Evolutionary conservation across 1,140 invertebrate genomes (phyloP), one percentile per base, ranked within the genome.

Genomic region (Eumeta japonica): DNA sequence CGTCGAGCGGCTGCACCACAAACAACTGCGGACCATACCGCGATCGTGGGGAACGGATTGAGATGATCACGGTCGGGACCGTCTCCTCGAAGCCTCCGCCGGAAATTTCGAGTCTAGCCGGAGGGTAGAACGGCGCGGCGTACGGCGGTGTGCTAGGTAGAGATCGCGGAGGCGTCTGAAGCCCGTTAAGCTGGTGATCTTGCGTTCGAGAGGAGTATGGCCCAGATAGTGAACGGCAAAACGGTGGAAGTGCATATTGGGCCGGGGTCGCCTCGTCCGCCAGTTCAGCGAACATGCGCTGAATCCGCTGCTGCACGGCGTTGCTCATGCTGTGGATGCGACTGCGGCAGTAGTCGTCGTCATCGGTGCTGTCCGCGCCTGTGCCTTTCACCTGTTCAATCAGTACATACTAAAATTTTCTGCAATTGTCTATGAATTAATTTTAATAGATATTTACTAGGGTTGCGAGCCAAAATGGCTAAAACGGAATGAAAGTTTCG

Each of bases 21-120:
- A 89, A 89, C 58, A 2, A 90, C 85, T 0, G 87, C 87, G 12
- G 90, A 92, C 91, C 91, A 94, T 1, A 93, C 90, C 0, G 90
- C 90, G 62, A 94, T 94, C 11, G 89, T 87, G 9, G 89, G 86
- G 57, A 93, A 94, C 2, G 90, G 87, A 53, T 89, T 89, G 13
- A 87, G 72, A 55, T 83, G 79, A 43, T 77, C 75, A 33, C 75
- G 43, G 33, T 78, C 67, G 32, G 74, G 76, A 56, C 79, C 74
- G 17, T 79, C 70, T 77, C 43, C 80, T 78, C 24, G 84, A 85
- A 43, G 89, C 88, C 58, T 88, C 84, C 56, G 1, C 85, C 83
- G 3, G 62, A 76, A 15, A 78, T 51, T 19, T 60, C 48, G 52
- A 62, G 72, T 59, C 77, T 77, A n/a, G n/a, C n/a, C 32, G 71